These are phyloP conservation scores for Acanthis flammea DNA, from an alignment of 2,797 vertebrate species.

Conservation along the genomic window DNA sequence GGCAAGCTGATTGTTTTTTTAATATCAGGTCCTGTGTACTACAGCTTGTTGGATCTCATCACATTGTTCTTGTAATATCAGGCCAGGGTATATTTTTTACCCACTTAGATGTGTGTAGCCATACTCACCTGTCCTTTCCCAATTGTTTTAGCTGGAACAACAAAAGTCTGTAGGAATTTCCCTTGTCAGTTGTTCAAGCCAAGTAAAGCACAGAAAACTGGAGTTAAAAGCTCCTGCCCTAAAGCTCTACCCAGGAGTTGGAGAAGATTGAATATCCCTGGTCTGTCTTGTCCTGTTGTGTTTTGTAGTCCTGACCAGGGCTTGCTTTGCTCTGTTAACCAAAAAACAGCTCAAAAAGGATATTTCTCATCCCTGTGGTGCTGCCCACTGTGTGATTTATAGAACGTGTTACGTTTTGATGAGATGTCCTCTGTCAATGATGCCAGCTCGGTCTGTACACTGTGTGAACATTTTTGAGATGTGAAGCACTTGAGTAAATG, in stretches of 20 bases:
- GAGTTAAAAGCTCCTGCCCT: not conserved
- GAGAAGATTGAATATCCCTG: fast-evolving
- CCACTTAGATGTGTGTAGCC: not conserved
- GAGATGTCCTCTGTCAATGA: not conserved
- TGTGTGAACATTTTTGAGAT: not conserved
- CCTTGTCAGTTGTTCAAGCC: not conserved
- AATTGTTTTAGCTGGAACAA: not conserved
- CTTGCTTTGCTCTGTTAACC: not conserved
- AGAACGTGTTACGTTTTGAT: not conserved
- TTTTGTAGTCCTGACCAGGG: not conserved
- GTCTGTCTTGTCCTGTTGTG: not conserved
- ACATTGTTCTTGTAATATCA: not conserved
- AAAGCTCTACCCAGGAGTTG: not conserved
- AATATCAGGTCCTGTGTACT: not conserved
- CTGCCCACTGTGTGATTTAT: not conserved
- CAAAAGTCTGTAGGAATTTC: not conserved
- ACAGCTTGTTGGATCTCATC: not conserved
- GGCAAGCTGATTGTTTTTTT: not conserved
- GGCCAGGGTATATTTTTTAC: not conserved
- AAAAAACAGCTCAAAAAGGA: not conserved
- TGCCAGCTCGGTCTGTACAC: not conserved
- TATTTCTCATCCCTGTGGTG: not conserved
- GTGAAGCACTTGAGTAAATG: not conserved
- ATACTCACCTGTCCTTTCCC: not conserved
- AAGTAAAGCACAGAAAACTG: not conserved